These are phyloP conservation scores for Dendrolimus houi DNA, from an alignment of 2,888 invertebrate genomes.

Conservation along the genomic window DNA sequence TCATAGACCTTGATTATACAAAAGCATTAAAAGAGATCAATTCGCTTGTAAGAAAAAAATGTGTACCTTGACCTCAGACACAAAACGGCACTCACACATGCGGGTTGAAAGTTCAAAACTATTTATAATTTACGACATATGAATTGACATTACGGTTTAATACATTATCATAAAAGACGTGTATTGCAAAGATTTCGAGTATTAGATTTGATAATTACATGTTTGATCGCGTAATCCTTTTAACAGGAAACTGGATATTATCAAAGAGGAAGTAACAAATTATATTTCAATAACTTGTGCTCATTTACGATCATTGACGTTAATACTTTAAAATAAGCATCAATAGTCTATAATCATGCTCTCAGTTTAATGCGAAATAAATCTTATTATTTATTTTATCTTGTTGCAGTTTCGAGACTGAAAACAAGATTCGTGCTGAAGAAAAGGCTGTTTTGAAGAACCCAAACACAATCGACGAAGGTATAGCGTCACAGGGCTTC, in stretches of 20 bases:
- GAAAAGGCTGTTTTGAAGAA: constrained; percentile 70
- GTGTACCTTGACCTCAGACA: constrained; percentile 43
- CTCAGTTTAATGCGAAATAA: background rate
- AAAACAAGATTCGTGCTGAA: constrained; percentile 72
- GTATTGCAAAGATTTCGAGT: constrained; percentile 1
- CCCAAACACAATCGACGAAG: constrained; percentile 64
- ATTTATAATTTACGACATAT: constrained; percentile 43
- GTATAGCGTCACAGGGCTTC: constrained; percentile 67
- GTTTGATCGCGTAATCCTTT: background rate
- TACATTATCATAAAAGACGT: constrained; percentile 12
- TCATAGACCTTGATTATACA: constrained; percentile 24
- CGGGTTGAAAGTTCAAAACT: constrained; percentile 49
- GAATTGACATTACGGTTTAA: constrained; percentile 26
- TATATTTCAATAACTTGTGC: background rate
- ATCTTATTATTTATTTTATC: too few relatives aligned
- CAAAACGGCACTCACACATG: constrained; percentile 19
- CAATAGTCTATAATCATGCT: background rate
- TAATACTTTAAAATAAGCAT: background rate
- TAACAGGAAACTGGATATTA: background rate
- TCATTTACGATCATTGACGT: background rate
- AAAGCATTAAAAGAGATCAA: constrained; percentile 28
- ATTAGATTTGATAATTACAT: background rate
- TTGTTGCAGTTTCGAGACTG: constrained; percentile 64
- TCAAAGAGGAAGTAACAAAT: background rate
- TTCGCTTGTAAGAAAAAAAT: constrained; percentile 22